Conservation (phyloP, 23 tunicate genomes). For the Styela clava region DNA sequence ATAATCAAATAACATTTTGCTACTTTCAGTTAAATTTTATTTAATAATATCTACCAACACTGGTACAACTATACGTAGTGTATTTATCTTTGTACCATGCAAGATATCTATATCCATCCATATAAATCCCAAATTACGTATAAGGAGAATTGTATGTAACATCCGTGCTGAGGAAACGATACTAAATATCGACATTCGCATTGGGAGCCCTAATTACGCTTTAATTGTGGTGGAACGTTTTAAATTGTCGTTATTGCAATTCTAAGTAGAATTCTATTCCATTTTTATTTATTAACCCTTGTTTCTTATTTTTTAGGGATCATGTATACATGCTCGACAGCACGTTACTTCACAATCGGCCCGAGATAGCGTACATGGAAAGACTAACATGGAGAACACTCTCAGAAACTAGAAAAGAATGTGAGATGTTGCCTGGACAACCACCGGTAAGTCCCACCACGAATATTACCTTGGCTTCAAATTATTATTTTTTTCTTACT, state of each 20-base stretch:
- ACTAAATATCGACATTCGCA: neutral
- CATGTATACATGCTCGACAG: slow-evolving; percentile 67
- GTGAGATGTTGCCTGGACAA: slow-evolving; percentile 36
- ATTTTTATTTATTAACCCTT: too few species aligned
- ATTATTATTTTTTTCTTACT: neutral
- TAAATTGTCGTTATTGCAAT: too few species aligned
- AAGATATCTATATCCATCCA: too few species aligned
- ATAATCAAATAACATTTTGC: too few species aligned
- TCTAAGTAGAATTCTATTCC: too few species aligned
- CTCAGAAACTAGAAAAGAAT: neutral
- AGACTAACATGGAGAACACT: slow-evolving; percentile 43
- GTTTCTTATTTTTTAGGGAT: slow-evolving; percentile 37
- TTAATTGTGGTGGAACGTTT: too few species aligned
- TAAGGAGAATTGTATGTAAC: neutral
- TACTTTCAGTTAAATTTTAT: too few species aligned
- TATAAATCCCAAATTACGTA: too few species aligned
- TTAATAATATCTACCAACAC: too few species aligned
- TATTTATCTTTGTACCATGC: too few species aligned
- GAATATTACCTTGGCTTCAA: neutral
- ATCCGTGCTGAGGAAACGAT: neutral
- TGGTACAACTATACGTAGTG: too few species aligned
- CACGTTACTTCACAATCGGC: neutral
- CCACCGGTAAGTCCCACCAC: neutral
- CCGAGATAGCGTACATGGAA: slow-evolving; percentile 33
- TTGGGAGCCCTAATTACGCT: too few species aligned